phyloP scores from a whole-genome alignment of 2,797 vertebrate genomes.

The Sphaeramia orbicularis region DNA sequence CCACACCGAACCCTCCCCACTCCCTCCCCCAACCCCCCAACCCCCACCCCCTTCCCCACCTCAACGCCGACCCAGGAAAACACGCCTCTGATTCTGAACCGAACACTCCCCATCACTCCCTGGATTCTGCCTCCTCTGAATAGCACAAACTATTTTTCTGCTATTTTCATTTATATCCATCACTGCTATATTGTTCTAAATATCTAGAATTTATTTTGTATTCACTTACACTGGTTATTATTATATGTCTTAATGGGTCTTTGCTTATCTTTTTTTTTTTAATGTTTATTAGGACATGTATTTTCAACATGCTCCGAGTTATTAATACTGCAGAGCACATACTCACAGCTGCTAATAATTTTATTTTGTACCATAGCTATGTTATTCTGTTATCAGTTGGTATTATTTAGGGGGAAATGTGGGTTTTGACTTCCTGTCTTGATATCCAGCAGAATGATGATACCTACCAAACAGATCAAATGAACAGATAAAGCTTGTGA shows the following conservation, averaged over 20 bases:
- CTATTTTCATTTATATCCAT: slow-evolving; percentile 64
- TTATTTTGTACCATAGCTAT: slow-evolving; percentile 73
- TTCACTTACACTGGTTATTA: slow-evolving; percentile 71
- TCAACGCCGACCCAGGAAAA: slow-evolving; percentile 35
- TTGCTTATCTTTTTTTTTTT: slow-evolving; percentile 59
- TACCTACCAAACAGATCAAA: slow-evolving; percentile 57
- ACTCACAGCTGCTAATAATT: slow-evolving; percentile 82
- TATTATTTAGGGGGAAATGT: slow-evolving; percentile 59
- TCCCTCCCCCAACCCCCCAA: slow-evolving; percentile 1
- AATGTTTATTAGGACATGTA: slow-evolving; percentile 76
- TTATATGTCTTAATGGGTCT: slow-evolving; percentile 69
- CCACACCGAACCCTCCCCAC: slow-evolving; percentile 25
- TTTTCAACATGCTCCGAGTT: slow-evolving; percentile 75
- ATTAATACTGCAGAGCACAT: slow-evolving; percentile 73
- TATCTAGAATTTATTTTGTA: slow-evolving; percentile 72
- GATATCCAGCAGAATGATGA: slow-evolving; percentile 52
- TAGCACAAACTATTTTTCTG: slow-evolving; percentile 57
- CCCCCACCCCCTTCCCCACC: slow-evolving; percentile 11
- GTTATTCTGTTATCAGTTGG: slow-evolving; percentile 59
- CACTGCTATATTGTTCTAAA: slow-evolving; percentile 59
- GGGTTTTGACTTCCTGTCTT: slow-evolving; percentile 55
- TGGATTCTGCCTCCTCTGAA: slow-evolving; percentile 53
- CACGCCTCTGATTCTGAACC: slow-evolving; percentile 57
- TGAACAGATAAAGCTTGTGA: slow-evolving; percentile 42
- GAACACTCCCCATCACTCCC: slow-evolving; percentile 42